Base-by-base conservation (phyloP, 2,888 invertebrate genomes). In the Eremobia ochroleuca region DNA sequence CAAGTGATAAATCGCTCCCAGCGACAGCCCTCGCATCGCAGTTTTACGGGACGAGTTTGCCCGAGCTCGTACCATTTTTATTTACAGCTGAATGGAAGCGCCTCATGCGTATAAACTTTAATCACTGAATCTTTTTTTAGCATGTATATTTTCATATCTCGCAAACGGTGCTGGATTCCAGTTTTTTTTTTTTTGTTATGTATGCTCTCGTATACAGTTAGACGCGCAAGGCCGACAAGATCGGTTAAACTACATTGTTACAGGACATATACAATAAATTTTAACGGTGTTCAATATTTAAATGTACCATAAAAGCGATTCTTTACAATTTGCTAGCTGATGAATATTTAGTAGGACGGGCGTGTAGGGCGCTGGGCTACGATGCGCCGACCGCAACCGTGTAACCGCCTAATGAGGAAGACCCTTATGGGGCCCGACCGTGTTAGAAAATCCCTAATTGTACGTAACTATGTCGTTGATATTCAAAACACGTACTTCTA, bases 361-460 rank as follows among this genome's bases (percentile, higher is more conserved):
- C 88, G 87, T 89, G 88, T 87, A 88, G 83, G 87, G 89, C 86
- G 87, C 83, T 85, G 89, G 89, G 83, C 86, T 77, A 85, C 87
- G 85, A 87, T 89, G 87, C 87, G 83, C 89, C 88, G 82, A 83
- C 89, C 85, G 88, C 89, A 91, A 83, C 88, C 94, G 88, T 95
- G 95, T 96, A 91, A 83, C 91, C 82, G 91, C 92, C 94, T 95
- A 96, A 96, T 95, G 94, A 95, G 94, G 90, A 92, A 90, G 90
- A 90, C 90, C 94, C 94, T 93, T 95, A 94, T 94, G 93, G 91
- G 92, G 92, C 90, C 89, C 88, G 91, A 88, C 89, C 92, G 93
- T 94, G 93, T 95, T 94, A 94, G 94, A 94, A 95, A 95, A 94
- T 93, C 92, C 93, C 94, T 94, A 95, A 95, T 94, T 95, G 94